Percentiles rank a stretch among this genome's conserved stretches.
Evolutionary conservation across 2,797 vertebrate genomes (phyloP).

Genomic region (Oceanodroma leucorhoa): DNA sequence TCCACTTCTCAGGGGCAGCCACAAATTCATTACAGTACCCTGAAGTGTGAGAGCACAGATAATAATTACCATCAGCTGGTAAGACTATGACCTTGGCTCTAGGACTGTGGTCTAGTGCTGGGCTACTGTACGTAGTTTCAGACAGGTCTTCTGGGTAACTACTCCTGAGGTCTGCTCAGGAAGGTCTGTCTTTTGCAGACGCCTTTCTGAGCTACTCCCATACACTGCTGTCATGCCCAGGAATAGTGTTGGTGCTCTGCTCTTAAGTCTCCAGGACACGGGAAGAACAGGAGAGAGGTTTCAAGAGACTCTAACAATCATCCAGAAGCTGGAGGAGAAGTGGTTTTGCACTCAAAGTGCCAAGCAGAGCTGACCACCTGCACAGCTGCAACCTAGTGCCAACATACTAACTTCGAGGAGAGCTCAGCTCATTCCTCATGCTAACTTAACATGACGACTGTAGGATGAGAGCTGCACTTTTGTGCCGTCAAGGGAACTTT

Average conservation of each 20-base stretch:
- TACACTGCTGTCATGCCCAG: not conserved
- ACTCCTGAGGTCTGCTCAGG: not conserved
- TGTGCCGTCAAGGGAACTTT: not conserved
- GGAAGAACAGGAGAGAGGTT: not conserved
- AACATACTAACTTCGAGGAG: not conserved
- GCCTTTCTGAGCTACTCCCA: not conserved
- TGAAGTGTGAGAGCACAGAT: not conserved
- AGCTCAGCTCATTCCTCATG: not conserved
- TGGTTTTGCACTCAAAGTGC: not conserved
- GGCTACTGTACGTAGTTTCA: not conserved
- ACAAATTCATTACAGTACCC: not conserved
- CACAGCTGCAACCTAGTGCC: not conserved
- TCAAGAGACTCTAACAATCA: not conserved
- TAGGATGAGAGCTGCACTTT: not conserved
- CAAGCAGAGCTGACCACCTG: not conserved
- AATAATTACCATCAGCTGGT: too few species aligned
- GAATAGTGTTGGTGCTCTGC: not conserved
- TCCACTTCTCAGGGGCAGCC: not conserved
- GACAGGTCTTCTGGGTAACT: not conserved
- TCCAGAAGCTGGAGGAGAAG: not conserved
- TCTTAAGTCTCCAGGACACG: not conserved
- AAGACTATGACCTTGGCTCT: not conserved
- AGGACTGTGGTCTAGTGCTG: too few species aligned
- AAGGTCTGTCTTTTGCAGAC: not conserved
- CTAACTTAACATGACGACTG: rapidly evolving